Evolutionary conservation across 2,888 invertebrate genomes (phyloP).

Genomic region (Ariolimax columbianus): DNA sequence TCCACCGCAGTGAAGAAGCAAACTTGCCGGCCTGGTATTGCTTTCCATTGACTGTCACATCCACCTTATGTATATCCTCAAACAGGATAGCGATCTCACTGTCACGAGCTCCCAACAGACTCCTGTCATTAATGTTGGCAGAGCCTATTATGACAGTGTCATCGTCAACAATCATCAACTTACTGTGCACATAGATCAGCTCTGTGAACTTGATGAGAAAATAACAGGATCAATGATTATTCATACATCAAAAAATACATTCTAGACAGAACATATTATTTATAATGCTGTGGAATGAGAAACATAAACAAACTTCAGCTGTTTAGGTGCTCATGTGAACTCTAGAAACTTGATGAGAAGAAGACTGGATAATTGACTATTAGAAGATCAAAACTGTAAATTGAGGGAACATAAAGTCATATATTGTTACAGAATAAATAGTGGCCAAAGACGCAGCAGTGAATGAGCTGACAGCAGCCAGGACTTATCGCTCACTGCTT

Average conservation of each 20-base stretch:
- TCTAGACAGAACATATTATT: too few relatives aligned
- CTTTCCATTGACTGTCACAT: slow-evolving; percentile 87
- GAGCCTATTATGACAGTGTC: slow-evolving; percentile 94
- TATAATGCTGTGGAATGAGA: too few relatives aligned
- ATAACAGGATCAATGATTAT: background rate
- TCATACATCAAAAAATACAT: background rate
- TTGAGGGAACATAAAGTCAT: too few relatives aligned
- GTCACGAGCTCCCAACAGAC: slow-evolving; percentile 94
- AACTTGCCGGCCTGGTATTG: slow-evolving; percentile 90
- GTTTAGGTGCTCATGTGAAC: too few relatives aligned
- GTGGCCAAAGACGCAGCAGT: too few relatives aligned
- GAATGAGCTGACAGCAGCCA: too few relatives aligned
- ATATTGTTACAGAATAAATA: too few relatives aligned
- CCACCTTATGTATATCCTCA: slow-evolving; percentile 82
- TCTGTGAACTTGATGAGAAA: slow-evolving; percentile 84
- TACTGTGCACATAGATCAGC: slow-evolving; percentile 97
- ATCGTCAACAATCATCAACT: slow-evolving; percentile 96
- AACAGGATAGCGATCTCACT: slow-evolving; percentile 92
- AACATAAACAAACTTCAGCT: too few relatives aligned
- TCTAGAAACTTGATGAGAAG: too few relatives aligned
- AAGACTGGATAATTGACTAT: too few relatives aligned
- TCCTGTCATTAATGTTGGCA: slow-evolving; percentile 98
- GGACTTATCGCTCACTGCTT: too few relatives aligned
- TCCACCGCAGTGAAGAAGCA: slow-evolving; percentile 89
- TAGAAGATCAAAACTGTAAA: too few relatives aligned